These are phyloP conservation scores for Coranthus polyacanthus DNA, from an alignment of 2,797 vertebrate genomes.

Conservation along the genomic window DNA sequence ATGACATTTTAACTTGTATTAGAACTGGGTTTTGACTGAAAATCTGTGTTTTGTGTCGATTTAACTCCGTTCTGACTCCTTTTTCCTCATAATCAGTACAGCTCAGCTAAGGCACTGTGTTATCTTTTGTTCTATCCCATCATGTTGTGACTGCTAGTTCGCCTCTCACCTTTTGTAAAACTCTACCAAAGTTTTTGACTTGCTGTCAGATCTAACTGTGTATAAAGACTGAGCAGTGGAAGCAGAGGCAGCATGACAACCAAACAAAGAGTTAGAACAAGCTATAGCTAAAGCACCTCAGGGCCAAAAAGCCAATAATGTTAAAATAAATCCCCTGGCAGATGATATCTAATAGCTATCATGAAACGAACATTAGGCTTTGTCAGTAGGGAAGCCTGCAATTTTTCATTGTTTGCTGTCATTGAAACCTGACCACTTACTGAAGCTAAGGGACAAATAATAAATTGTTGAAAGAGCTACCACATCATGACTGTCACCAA, in stretches of 20 bases:
- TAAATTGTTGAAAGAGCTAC: too few species aligned
- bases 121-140: not conserved
- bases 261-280: not conserved
- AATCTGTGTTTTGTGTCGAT: not conserved
- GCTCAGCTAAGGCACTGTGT: not conserved
- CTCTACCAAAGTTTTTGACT: constrained; percentile 18
- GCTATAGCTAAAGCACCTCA: not conserved
- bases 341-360: not conserved
- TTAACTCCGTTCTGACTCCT: not conserved
- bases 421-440: not conserved
- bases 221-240: not conserved
- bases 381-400: not conserved
- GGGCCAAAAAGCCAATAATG: not conserved
- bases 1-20: not conserved
- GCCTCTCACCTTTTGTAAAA: constrained; percentile 18
- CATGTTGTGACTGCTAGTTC: not conserved
- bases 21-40: not conserved
- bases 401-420: not conserved
- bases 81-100: not conserved
- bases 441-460: too few species aligned
- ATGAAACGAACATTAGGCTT: not conserved
- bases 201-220: constrained; percentile 21
- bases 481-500: too few species aligned
- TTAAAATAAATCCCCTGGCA: not conserved
- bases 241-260: not conserved